Conservation (phyloP, 2,888 invertebrate genomes). For the Beris chalybata region DNA sequence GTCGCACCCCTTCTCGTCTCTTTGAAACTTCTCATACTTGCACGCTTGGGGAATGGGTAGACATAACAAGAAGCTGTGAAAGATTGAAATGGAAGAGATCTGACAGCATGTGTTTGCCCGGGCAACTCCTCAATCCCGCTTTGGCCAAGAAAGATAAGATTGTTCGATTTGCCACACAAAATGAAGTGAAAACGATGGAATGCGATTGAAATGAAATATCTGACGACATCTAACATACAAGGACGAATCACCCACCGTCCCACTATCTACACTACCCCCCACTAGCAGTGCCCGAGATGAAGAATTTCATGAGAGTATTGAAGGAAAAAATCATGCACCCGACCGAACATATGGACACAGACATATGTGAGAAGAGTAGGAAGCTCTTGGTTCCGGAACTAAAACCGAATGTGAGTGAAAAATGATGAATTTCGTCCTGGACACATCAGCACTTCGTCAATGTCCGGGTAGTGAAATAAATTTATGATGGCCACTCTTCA, state of each 20-base stretch:
- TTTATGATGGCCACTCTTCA: slow-evolving; percentile 32
- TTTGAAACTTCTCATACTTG: no score
- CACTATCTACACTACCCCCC: slow-evolving; percentile 8
- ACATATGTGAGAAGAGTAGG: neutral
- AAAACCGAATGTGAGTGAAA: slow-evolving; percentile 37
- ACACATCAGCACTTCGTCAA: slow-evolving; percentile 40
- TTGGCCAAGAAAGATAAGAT: neutral
- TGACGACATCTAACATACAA: no score
- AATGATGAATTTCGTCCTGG: slow-evolving; percentile 39
- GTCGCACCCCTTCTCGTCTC: no score
- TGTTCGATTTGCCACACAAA: slow-evolving; percentile 1
- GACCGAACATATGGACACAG: slow-evolving; percentile 10
- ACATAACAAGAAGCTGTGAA: no score
- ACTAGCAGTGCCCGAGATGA: slow-evolving; percentile 4
- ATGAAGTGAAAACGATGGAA: slow-evolving; percentile 6
- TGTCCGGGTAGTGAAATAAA: slow-evolving; percentile 36
- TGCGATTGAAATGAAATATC: slow-evolving; percentile 4
- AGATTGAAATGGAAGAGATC: no score
- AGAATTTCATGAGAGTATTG: slow-evolving; percentile 8
- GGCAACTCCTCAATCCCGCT: neutral
- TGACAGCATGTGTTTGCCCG: no score
- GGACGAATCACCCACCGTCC: slow-evolving; percentile 6
- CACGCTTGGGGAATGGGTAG: no score
- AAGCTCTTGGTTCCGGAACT: slow-evolving; percentile 10
- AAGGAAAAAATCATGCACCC: slow-evolving; percentile 4